Percentiles rank a stretch among this genome's conserved stretches.
These are phyloP conservation scores for Anoura caudifer DNA, from an alignment of 2,113 vertebrate species.

Conservation along the genomic window DNA sequence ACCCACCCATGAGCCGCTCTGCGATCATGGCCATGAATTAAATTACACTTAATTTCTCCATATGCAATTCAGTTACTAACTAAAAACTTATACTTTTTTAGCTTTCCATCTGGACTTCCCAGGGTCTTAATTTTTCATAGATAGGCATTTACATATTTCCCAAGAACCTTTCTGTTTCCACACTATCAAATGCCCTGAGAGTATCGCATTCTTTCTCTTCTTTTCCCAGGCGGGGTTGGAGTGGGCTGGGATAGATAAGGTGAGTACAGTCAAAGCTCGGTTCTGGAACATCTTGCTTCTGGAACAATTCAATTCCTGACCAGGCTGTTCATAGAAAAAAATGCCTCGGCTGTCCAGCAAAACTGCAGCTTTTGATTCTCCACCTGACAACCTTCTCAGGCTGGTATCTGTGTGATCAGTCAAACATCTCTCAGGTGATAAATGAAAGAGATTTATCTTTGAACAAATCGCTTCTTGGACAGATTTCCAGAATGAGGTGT, in stretches of 20 bases:
- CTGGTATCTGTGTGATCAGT: too few relatives aligned
- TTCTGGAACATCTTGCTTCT: too few relatives aligned
- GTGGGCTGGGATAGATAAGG: not conserved
- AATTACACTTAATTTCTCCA: not conserved
- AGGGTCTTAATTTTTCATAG: not conserved
- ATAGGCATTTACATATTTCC: not conserved
- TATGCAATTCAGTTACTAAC: not conserved
- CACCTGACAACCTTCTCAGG: too few relatives aligned
- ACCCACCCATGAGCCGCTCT: not conserved
- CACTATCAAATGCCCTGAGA: not conserved
- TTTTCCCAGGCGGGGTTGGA: not conserved
- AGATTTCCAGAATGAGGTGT: too few relatives aligned
- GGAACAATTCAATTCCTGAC: too few relatives aligned
- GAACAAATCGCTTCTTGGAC: too few relatives aligned
- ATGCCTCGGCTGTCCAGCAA: too few relatives aligned
- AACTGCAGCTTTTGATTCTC: too few relatives aligned
- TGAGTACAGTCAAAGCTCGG: not conserved
- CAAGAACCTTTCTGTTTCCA: conserved; percentile 35
- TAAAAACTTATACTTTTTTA: not conserved
- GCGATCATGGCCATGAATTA: too few relatives aligned
- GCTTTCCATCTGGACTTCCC: not conserved
- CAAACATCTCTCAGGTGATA: too few relatives aligned
- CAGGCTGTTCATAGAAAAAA: too few relatives aligned
- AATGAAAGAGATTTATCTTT: fast-evolving
- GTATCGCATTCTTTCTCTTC: not conserved